Conservation (phyloP, 1,140 invertebrate species). For the Drosophila yakuba region DNA sequence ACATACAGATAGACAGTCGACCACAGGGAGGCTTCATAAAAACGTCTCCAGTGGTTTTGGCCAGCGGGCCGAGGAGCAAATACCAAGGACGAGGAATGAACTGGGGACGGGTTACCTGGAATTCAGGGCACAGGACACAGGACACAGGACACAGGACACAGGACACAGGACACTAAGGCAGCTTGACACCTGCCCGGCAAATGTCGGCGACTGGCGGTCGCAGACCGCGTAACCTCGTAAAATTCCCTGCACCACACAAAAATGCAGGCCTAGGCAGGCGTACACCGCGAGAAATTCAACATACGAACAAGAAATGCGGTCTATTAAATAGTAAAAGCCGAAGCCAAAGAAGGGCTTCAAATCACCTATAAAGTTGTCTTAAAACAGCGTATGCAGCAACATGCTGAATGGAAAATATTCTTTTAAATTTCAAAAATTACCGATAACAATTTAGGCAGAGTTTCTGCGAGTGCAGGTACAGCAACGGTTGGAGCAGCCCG, state of each 20-base stretch:
- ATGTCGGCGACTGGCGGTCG: slow-evolving; percentile 42
- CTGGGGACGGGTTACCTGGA: background rate
- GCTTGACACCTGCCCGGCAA: slow-evolving; percentile 63
- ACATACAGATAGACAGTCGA: slow-evolving; percentile 15
- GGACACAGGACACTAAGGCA: slow-evolving; percentile 25
- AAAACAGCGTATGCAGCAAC: too few species aligned
- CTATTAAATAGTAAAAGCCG: too few species aligned
- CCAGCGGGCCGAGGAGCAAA: background rate
- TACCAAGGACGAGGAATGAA: background rate
- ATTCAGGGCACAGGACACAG: background rate
- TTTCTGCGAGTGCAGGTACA: background rate
- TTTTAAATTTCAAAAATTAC: too few species aligned
- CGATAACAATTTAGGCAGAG: background rate
- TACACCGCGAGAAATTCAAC: background rate
- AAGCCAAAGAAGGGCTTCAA: too few species aligned
- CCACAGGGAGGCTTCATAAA: slow-evolving; percentile 59
- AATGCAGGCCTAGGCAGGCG: slow-evolving; percentile 5
- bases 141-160: slow-evolving; percentile 7
- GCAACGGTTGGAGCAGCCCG: background rate
- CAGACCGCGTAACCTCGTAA: slow-evolving; percentile 56
- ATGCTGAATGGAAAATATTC: too few species aligned
- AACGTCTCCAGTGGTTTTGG: slow-evolving; percentile 67
- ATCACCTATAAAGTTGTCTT: too few species aligned
- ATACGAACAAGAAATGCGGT: background rate
- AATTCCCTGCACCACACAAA: slow-evolving; percentile 22